Evolutionary conservation across 64 coral and sea anemone genomes (phyloP).

Genomic region (Dendronephthya gigantea): DNA sequence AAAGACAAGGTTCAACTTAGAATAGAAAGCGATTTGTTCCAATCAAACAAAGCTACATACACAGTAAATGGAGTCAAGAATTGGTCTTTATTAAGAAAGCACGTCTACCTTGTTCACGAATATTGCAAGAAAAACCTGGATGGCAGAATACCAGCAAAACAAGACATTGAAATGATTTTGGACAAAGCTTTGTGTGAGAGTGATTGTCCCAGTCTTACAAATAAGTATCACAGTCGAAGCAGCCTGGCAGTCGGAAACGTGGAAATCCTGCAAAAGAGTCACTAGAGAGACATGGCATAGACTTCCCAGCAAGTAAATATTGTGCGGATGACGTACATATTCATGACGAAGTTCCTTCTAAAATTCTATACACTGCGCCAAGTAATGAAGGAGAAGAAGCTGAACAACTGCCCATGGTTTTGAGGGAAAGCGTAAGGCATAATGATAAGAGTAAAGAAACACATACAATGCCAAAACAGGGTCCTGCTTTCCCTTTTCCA

Average conservation of each 20-base stretch:
- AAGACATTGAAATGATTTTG: not conserved
- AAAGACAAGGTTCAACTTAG: not conserved
- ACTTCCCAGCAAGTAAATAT: not conserved
- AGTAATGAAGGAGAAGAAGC: not conserved
- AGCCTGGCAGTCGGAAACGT: not conserved
- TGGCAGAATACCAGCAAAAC: constrained; percentile 29
- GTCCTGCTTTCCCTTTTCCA: not conserved
- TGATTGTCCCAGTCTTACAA: not conserved
- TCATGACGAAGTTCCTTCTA: not conserved
- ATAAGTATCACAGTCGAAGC: not conserved
- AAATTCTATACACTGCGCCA: not conserved
- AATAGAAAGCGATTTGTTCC: constrained; percentile 23
- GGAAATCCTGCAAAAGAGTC: not conserved
- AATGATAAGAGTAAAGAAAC: not conserved
- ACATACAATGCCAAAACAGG: not conserved
- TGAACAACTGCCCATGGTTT: not conserved
- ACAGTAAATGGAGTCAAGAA: constrained; percentile 12
- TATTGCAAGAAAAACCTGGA: constrained; percentile 27
- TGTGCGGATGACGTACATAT: not conserved
- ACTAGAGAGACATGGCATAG: not conserved
- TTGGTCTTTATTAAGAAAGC: constrained; percentile 22
- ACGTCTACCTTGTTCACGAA: constrained; percentile 20
- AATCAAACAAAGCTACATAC: constrained; percentile 3
- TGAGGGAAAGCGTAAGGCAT: not conserved
- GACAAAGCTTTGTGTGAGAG: constrained; percentile 17